Conservation (phyloP, 2,113 vertebrate species). For the Takifugu flavidus region DNA sequence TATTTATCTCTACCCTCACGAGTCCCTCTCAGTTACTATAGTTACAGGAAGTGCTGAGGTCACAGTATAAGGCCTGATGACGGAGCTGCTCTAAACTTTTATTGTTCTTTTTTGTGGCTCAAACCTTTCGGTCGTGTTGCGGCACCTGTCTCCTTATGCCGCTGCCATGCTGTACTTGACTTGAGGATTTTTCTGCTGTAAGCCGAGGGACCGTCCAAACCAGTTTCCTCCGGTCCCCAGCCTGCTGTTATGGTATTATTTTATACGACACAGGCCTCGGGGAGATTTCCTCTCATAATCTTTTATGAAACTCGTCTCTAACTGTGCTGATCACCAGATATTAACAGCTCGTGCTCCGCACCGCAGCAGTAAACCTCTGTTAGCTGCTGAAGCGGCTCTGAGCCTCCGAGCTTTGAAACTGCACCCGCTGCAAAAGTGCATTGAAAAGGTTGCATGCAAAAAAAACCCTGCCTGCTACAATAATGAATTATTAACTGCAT, state of each 20-base stretch:
- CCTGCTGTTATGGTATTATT: not conserved
- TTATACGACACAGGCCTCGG: conserved; percentile 2
- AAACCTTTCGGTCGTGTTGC: too few relatives aligned
- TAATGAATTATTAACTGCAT: conserved; percentile 8
- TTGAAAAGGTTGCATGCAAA: not conserved
- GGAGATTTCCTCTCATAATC: conserved; percentile 12
- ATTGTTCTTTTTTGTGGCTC: too few relatives aligned
- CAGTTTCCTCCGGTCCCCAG: conserved; percentile 3
- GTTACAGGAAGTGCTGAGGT: too few relatives aligned
- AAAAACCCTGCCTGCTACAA: too few relatives aligned
- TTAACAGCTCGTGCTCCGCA: not conserved
- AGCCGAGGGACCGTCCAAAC: not conserved
- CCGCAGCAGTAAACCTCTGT: not conserved
- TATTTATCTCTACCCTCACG: too few relatives aligned
- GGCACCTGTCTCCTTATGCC: too few relatives aligned
- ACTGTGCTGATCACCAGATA: conserved; percentile 2
- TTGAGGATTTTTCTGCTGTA: not conserved
- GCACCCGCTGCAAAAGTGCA: not conserved
- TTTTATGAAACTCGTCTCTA: conserved; percentile 10
- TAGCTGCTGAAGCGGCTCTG: not conserved
- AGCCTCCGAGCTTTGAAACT: conserved; percentile 7
- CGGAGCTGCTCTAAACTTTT: too few relatives aligned
- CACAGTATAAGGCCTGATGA: too few relatives aligned
- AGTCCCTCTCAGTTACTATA: too few relatives aligned
- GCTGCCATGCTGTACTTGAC: too few relatives aligned